Conservation (phyloP, 2,888 invertebrate species). For the Metacarcinus magister region DNA sequence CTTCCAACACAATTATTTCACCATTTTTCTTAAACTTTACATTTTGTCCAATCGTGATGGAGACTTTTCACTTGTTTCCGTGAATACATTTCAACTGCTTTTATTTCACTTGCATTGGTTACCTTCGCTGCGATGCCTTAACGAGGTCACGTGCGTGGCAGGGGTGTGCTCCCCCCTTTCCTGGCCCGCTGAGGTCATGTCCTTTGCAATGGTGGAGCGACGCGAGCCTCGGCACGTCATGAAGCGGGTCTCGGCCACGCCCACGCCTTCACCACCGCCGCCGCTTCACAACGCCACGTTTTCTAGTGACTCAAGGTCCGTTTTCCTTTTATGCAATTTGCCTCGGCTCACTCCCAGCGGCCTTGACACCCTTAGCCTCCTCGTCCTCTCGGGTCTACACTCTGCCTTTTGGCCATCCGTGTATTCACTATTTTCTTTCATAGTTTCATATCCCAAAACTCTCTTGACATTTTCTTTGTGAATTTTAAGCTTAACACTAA, state of each 20-base stretch:
- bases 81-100: neutral
- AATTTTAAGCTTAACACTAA: neutral
- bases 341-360: constrained; percentile 20
- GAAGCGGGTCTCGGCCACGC: neutral
- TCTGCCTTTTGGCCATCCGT: neutral
- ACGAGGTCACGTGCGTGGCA: neutral
- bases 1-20: neutral
- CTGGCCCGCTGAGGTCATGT: neutral
- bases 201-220: neutral
- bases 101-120: neutral
- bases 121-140: neutral
- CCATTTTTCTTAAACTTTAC: neutral
- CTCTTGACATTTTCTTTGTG: constrained; percentile 4
- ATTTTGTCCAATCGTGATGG: neutral
- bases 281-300: constrained; percentile 3
- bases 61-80: neutral
- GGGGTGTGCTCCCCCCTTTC: neutral
- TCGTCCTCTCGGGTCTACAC: neutral
- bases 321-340: constrained; percentile 42
- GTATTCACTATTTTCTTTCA: neutral
- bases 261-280: neutral
- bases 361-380: neutral
- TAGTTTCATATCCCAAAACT: neutral
- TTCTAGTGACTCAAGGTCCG: constrained; percentile 35
- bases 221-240: neutral